Evolutionary conservation across 2,797 vertebrate genomes (phyloP).

Genomic region (Hippopotamyrus pictus): DNA sequence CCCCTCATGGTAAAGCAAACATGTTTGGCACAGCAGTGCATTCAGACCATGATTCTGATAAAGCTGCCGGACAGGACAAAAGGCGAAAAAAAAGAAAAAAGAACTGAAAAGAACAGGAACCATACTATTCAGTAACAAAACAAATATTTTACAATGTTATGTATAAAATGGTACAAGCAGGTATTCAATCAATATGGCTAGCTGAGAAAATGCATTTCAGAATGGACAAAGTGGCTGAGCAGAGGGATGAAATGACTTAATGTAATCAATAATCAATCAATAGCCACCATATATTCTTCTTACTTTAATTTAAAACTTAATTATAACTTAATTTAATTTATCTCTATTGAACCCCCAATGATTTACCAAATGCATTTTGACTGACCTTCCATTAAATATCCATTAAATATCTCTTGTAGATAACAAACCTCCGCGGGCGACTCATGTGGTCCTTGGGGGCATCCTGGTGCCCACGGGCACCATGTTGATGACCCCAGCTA

Average conservation of each 20-base stretch:
- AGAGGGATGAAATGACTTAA: background rate
- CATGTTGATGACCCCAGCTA: no score
- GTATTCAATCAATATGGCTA: background rate
- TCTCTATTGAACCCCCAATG: background rate
- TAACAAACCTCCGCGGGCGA: background rate
- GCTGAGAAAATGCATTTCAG: background rate
- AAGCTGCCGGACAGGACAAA: no score
- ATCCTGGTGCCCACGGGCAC: no score
- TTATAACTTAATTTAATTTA: background rate
- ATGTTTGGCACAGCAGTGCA: no score
- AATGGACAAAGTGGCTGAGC: background rate
- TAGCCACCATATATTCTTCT: background rate
- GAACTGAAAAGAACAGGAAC: background rate
- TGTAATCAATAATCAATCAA: background rate
- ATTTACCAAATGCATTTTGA: background rate
- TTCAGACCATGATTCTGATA: no score
- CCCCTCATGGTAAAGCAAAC: no score
- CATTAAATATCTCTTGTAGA: background rate
- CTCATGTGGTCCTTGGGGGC: no score
- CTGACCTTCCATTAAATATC: background rate
- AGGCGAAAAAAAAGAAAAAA: no score
- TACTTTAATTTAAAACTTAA: background rate
- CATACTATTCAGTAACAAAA: background rate
- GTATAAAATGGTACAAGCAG: background rate
- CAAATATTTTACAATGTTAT: background rate